phyloP scores from a whole-genome alignment of 2,797 vertebrate species.

The Eutrigla gurnardus region DNA sequence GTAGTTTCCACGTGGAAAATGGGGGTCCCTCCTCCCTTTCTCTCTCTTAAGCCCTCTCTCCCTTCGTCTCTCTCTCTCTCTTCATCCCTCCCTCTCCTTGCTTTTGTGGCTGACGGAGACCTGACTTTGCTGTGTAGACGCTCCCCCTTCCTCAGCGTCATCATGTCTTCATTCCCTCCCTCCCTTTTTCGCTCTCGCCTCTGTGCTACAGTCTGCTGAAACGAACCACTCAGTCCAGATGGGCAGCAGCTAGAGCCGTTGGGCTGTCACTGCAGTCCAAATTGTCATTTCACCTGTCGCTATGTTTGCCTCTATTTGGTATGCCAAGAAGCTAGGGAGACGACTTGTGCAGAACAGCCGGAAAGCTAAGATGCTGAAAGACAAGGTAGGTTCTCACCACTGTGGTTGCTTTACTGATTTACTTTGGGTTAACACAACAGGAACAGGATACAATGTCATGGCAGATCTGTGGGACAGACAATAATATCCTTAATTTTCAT shows the following conservation, averaged over 20 bases:
- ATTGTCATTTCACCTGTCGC: conserved; percentile 72
- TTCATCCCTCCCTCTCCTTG: conserved; percentile 38
- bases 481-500: background rate
- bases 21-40: conserved; percentile 44
- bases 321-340: conserved; percentile 98
- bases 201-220: conserved; percentile 49
- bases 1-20: conserved; percentile 67
- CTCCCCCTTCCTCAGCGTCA: conserved; percentile 58
- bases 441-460: background rate
- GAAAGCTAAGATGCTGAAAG: conserved; percentile 94
- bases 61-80: conserved; percentile 30
- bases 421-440: conserved; percentile 7
- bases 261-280: conserved; percentile 65
- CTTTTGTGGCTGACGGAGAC: conserved; percentile 53
- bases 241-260: conserved; percentile 74
- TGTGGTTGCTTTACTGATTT: conserved; percentile 30
- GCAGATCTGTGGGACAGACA: conserved; percentile 10
- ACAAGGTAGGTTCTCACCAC: conserved; percentile 85
- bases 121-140: conserved; percentile 61
- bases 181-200: conserved; percentile 36
- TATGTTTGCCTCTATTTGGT: conserved; percentile 98
- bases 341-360: conserved; percentile 95
- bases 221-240: conserved; percentile 62
- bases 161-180: conserved; percentile 35
- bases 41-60: conserved; percentile 45